Conservation (phyloP, 2,888 invertebrate genomes). For the Tetrapedia diversipes region DNA sequence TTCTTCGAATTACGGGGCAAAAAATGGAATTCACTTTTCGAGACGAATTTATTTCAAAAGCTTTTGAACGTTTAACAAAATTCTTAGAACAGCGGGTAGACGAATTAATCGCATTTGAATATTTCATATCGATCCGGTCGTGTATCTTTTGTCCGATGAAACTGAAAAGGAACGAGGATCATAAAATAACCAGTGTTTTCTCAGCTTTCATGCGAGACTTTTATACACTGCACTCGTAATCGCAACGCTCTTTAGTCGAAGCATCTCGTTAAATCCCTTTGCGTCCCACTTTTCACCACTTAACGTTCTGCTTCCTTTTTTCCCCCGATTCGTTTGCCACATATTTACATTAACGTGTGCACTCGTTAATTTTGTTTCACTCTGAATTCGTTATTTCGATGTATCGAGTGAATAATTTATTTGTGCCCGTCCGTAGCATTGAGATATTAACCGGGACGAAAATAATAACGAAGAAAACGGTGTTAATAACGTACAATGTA, state of each 20-base stretch:
- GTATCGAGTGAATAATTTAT: constrained; percentile 16
- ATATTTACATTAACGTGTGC: constrained; percentile 51
- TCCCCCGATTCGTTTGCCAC: constrained; percentile 53
- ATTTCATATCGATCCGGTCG: no score
- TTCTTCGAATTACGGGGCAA: background rate
- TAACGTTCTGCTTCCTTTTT: constrained; percentile 46
- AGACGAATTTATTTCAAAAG: background rate
- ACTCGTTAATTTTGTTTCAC: constrained; percentile 39
- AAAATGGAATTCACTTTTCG: background rate
- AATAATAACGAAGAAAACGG: constrained; percentile 11
- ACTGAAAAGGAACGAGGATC: constrained; percentile 6
- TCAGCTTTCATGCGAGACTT: constrained; percentile 27
- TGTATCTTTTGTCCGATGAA: background rate
- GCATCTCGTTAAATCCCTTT: constrained; percentile 68
- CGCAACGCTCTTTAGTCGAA: constrained; percentile 43
- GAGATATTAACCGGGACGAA: constrained; percentile 10
- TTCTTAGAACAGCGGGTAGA: no score
- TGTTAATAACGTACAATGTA: background rate
- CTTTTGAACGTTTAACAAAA: no score
- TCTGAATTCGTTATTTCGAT: background rate
- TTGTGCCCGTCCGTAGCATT: background rate
- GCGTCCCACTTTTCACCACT: constrained; percentile 60
- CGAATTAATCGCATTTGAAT: background rate
- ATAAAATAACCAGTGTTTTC: constrained; percentile 30
- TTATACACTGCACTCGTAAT: constrained; percentile 44